phyloP scores from a whole-genome alignment of 92 coral and sea anemone genomes.

The Epizoanthus scotinus region DNA sequence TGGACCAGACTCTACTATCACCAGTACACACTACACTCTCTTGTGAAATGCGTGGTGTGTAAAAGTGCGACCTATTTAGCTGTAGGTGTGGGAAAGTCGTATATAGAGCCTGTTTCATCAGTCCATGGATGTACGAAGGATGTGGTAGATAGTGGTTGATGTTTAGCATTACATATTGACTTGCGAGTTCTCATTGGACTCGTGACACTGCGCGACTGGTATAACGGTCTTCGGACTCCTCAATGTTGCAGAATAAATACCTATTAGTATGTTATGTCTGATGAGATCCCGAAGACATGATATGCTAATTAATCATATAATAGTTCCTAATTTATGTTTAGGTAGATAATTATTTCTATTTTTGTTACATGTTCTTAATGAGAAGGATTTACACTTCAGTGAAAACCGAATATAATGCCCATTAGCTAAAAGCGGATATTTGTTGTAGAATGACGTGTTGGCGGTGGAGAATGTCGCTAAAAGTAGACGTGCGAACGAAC shows the following conservation, averaged over 20 bases:
- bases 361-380: background rate
- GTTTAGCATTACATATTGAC: background rate
- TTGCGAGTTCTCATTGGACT: background rate
- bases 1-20: background rate
- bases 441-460: conserved; percentile 11
- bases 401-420: too few species aligned
- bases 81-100: conserved; percentile 24
- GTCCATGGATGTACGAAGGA: conserved; percentile 11
- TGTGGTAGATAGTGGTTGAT: conserved; percentile 15
- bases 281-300: background rate
- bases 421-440: background rate
- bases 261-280: background rate
- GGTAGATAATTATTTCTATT: conserved; percentile 1
- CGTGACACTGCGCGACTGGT: background rate
- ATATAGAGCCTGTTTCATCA: conserved; percentile 7
- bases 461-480: background rate
- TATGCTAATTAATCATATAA: background rate
- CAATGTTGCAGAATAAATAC: background rate
- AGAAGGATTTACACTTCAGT: background rate
- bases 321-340: background rate
- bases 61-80: background rate
- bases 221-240: background rate
- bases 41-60: background rate
- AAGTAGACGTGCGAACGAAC: background rate
- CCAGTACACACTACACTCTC: background rate